phyloP scores from a whole-genome alignment of 2,113 vertebrate species.

The Eulemur rufifrons region DNA sequence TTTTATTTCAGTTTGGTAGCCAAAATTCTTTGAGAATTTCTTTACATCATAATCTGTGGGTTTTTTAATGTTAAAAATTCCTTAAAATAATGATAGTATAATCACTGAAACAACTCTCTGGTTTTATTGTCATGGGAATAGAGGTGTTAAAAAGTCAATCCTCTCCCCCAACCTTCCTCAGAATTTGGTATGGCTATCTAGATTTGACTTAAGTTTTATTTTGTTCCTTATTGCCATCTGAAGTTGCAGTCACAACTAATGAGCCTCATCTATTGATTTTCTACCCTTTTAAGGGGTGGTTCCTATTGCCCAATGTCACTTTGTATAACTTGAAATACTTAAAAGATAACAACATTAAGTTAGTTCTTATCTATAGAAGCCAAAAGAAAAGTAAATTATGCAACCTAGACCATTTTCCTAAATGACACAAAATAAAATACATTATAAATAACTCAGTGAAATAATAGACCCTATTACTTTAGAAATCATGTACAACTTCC shows the following conservation, averaged over 20 bases:
- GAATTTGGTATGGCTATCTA: not conserved
- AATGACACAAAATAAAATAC: not conserved
- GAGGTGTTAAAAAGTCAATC: not conserved
- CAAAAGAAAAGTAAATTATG: not conserved
- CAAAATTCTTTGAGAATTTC: not conserved
- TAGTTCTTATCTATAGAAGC: not conserved
- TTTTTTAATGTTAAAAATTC: not conserved
- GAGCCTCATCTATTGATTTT: not conserved
- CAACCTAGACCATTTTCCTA: not conserved
- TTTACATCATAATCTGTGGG: not conserved
- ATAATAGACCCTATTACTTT: not conserved
- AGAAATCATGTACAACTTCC: not conserved
- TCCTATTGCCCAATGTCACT: not conserved
- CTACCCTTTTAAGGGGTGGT: not conserved
- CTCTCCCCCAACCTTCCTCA: not conserved
- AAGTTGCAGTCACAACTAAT: not conserved
- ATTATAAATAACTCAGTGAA: not conserved
- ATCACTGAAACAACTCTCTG: not conserved
- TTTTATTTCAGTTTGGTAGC: not conserved
- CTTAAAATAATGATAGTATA: not conserved
- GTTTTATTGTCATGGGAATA: not conserved
- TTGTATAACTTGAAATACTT: not conserved
- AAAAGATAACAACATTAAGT: not conserved
- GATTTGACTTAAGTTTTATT: not conserved
- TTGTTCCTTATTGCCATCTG: not conserved